Evolutionary conservation across 2,888 invertebrate species (phyloP).

Genomic region (Drosophila melanosoma): DNA sequence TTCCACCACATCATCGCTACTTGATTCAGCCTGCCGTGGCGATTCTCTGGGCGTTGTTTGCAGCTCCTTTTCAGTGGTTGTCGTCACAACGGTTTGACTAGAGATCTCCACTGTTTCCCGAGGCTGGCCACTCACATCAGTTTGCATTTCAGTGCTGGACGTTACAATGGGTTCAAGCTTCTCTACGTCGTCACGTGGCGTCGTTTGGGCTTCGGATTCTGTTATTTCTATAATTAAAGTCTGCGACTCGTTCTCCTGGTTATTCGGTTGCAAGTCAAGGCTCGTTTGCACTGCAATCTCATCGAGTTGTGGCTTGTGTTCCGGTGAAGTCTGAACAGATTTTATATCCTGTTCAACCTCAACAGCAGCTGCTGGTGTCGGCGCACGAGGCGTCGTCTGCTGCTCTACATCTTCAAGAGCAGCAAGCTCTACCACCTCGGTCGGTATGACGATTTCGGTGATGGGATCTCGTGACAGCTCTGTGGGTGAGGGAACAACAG

Average conservation of each 20-base stretch:
- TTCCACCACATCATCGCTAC: conserved; percentile 81
- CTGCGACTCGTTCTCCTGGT: conserved; percentile 83
- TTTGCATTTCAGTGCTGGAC: conserved; percentile 62
- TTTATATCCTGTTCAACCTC: conserved; percentile 82
- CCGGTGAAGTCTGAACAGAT: conserved; percentile 86
- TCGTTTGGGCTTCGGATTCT: conserved; percentile 84
- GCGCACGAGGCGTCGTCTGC: conserved; percentile 87
- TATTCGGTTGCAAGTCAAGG: conserved; percentile 68
- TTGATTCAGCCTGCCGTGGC: conserved; percentile 56
- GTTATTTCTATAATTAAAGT: conserved; percentile 78
- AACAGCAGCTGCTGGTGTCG: conserved; percentile 29
- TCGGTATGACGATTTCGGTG: conserved; percentile 85
- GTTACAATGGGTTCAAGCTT: conserved; percentile 45
- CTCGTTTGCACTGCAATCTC: conserved; percentile 83
- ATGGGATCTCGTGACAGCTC: conserved; percentile 87
- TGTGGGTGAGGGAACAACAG: conserved; percentile 86
- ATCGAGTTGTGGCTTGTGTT: conserved; percentile 65
- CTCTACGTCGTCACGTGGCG: conserved; percentile 72
- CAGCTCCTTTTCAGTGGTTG: conserved; percentile 81
- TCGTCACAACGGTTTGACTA: conserved; percentile 77
- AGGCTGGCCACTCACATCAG: conserved; percentile 63
- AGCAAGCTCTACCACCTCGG: conserved; percentile 84
- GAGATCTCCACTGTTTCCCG: conserved; percentile 78
- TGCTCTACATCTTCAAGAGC: conserved; percentile 84
- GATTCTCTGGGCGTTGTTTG: conserved; percentile 83